Percentiles rank a stretch among this genome's conserved stretches.
Conservation (phyloP, 2,113 vertebrate genomes). For the Potamarius usumacintae region DNA sequence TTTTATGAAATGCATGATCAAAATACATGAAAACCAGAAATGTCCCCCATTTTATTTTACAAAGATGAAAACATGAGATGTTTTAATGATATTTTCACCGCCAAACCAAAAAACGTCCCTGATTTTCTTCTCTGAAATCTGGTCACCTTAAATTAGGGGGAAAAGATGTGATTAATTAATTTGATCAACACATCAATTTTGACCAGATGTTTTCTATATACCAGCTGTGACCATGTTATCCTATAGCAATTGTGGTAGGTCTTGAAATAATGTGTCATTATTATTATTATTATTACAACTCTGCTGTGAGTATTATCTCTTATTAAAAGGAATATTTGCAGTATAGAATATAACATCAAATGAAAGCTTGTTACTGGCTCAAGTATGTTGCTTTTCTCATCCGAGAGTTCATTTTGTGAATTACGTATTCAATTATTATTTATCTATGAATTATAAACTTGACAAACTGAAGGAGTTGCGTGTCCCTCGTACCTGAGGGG, state of each 20-base stretch:
- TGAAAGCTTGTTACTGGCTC: not conserved
- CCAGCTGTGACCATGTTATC: not conserved
- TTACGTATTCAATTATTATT: no score
- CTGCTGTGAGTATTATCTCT: not conserved
- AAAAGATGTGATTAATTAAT: not conserved
- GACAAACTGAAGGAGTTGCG: not conserved
- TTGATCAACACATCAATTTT: not conserved
- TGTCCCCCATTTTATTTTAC: no score
- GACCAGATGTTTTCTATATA: not conserved
- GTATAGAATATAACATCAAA: not conserved
- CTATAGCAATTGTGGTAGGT: no score
- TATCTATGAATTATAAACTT: not conserved
- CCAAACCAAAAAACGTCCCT: no score
- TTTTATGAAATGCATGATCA: no score
- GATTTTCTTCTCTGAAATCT: no score
- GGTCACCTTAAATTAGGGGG: no score
- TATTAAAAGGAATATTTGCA: not conserved
- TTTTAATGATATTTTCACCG: no score
- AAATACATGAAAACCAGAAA: no score
- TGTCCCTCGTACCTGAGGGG: conserved; percentile 79
- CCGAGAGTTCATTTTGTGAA: not conserved
- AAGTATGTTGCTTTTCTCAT: not conserved
- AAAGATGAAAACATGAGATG: no score
- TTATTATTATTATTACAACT: no score
- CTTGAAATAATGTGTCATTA: no score